Conservation (phyloP, 1,140 invertebrate genomes). For the Augochlora pura region DNA sequence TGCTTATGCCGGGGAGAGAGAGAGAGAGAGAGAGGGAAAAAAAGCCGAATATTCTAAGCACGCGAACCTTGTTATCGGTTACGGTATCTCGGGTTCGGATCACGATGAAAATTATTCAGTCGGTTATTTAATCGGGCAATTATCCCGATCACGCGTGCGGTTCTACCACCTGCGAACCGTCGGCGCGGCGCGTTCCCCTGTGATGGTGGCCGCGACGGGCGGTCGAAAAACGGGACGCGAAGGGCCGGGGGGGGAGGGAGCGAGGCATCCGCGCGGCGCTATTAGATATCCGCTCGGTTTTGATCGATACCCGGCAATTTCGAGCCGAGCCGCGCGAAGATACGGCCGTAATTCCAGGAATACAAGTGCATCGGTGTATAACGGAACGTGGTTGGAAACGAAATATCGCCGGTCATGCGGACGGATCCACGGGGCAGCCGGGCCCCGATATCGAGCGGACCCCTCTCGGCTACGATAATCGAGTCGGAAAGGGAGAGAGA, state of each 20-base stretch:
- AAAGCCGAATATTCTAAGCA: background rate
- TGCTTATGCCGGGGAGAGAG: too few relatives aligned
- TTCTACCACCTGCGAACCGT: background rate
- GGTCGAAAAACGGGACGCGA: background rate
- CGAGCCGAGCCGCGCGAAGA: conserved; percentile 21
- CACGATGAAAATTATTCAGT: background rate
- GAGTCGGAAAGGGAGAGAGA: background rate
- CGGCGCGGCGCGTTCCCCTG: too few relatives aligned
- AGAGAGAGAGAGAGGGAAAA: too few relatives aligned
- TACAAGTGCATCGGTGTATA: conserved; percentile 37
- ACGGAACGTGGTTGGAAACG: conserved; percentile 41
- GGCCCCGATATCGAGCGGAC: conserved; percentile 10
- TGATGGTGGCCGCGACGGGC: background rate
- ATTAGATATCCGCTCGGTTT: conserved; percentile 43
- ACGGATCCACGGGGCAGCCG: background rate
- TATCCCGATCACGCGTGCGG: background rate
- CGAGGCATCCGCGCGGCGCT: conserved; percentile 20
- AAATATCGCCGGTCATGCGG: conserved; percentile 29
- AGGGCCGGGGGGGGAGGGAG: conserved; percentile 10
- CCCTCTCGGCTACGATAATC: conserved; percentile 14
- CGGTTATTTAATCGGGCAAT: conserved; percentile 5
- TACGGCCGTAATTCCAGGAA: conserved; percentile 44
- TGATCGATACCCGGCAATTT: conserved; percentile 50
- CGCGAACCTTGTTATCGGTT: background rate
- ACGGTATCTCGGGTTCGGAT: background rate